Percentiles rank a stretch among this genome's conserved stretches.
phyloP scores from a whole-genome alignment of 35 echinoderm and acorn worm genomes.

The Apostichopus parvimensis region DNA sequence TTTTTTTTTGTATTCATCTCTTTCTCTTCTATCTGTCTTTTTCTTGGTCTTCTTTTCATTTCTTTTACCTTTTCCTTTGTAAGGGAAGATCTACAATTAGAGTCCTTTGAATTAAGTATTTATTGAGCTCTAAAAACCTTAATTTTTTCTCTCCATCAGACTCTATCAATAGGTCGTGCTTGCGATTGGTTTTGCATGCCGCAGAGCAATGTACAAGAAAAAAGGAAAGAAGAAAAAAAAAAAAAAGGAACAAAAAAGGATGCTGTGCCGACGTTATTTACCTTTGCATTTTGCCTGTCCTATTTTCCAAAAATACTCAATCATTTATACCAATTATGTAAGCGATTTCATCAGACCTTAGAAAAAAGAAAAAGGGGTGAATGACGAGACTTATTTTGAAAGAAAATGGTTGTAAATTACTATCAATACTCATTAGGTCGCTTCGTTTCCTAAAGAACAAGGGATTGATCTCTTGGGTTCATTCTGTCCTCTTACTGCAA shows the following conservation, averaged over 20 bases:
- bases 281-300: slow-evolving; percentile 41
- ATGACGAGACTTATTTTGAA: slow-evolving; percentile 37
- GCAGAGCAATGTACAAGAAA: not conserved
- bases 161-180: slow-evolving; percentile 36
- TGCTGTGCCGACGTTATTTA: slow-evolving; percentile 25
- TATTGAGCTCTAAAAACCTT: slow-evolving; percentile 44
- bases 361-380: not conserved
- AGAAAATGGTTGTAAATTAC: slow-evolving; percentile 44
- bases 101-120: slow-evolving; percentile 34
- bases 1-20: not conserved
- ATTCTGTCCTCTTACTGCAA: not conserved
- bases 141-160: slow-evolving; percentile 29
- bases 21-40: not conserved
- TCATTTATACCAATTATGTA: slow-evolving; percentile 48
- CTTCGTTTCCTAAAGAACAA: slow-evolving; percentile 36
- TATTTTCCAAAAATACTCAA: slow-evolving; percentile 53
- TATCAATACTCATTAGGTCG: slow-evolving; percentile 56
- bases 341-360: slow-evolving; percentile 17
- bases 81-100: not conserved
- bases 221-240: no score
- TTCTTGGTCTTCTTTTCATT: no score
- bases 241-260: not conserved
- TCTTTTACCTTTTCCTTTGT: no score
- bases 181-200: not conserved
- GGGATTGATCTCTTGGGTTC: slow-evolving; percentile 44